These are phyloP conservation scores for Oscheius sp. DNA, from an alignment of 2,888 invertebrate species.

Conservation along the genomic window DNA sequence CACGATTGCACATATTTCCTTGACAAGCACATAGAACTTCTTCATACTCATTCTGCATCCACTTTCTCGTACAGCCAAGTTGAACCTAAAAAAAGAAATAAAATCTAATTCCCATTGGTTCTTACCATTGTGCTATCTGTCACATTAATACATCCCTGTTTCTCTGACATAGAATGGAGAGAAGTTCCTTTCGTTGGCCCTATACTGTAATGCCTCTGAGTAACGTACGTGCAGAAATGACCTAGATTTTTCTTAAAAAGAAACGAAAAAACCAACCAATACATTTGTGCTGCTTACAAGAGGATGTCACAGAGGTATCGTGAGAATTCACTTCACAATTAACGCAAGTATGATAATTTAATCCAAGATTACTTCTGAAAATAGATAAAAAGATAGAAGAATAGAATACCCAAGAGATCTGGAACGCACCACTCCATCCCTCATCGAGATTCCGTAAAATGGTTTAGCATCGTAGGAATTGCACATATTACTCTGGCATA, in stretches of 20 bases:
- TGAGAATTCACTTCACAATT: slow-evolving; percentile 65
- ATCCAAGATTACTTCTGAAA: slow-evolving; percentile 15
- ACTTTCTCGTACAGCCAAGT: slow-evolving; percentile 66
- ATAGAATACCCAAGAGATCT: slow-evolving; percentile 41
- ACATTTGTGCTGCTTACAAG: slow-evolving; percentile 62
- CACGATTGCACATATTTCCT: slow-evolving; percentile 62
- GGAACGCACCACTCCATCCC: slow-evolving; percentile 37
- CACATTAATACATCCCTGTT: slow-evolving; percentile 69
- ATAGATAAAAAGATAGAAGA: not conserved
- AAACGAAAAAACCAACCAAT: slow-evolving; percentile 40
- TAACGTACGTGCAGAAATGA: slow-evolving; percentile 66
- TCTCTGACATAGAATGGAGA: slow-evolving; percentile 50
- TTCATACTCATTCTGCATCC: slow-evolving; percentile 66
- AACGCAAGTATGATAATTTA: slow-evolving; percentile 49
- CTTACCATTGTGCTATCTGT: slow-evolving; percentile 57
- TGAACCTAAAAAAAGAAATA: slow-evolving; percentile 53
- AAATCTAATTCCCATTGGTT: not conserved
- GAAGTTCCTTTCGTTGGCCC: slow-evolving; percentile 20
- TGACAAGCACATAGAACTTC: slow-evolving; percentile 65
- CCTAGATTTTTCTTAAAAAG: too few species aligned
- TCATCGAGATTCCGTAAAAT: slow-evolving; percentile 8
- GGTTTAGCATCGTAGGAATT: slow-evolving; percentile 30
- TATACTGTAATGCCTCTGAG: slow-evolving; percentile 47
- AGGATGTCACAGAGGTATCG: slow-evolving; percentile 60
- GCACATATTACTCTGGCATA: slow-evolving; percentile 60